A percentile compares a stretch with the other conserved stretches of the same genome.
Evolutionary conservation across 2,888 invertebrate genomes (phyloP).

Genomic region (Stomorhina lunata): DNA sequence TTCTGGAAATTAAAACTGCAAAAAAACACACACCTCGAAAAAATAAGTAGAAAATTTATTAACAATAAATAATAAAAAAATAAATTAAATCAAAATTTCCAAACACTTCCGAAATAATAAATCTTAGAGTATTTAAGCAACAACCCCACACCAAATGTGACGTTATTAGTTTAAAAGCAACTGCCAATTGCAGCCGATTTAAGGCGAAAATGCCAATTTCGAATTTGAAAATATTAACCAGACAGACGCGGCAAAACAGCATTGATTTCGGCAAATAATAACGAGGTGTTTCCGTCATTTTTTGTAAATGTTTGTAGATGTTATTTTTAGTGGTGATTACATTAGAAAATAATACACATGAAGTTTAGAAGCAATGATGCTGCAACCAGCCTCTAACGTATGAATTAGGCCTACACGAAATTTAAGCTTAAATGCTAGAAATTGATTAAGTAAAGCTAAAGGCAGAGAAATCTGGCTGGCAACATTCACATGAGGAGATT

Average conservation of each 20-base stretch:
- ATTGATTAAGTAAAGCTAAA: neutral
- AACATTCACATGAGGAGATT: no score
- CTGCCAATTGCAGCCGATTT: neutral
- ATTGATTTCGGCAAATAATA: conserved; percentile 42
- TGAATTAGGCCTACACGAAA: conserved; percentile 63
- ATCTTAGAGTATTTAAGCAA: conserved; percentile 21
- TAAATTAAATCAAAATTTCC: conserved; percentile 32
- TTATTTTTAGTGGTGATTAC: conserved; percentile 30
- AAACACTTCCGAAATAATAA: conserved; percentile 63
- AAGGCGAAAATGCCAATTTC: conserved; percentile 30
- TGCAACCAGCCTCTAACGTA: neutral
- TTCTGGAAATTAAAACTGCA: neutral
- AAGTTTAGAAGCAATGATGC: neutral
- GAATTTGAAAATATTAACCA: conserved; percentile 20
- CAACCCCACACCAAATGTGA: neutral
- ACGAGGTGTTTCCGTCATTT: conserved; percentile 66
- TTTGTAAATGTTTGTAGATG: neutral
- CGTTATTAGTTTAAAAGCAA: neutral
- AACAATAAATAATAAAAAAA: conserved; percentile 13
- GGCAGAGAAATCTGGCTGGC: no score
- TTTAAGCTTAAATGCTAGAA: conserved; percentile 33
- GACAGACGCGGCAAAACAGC: conserved; percentile 15
- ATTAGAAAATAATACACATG: neutral
- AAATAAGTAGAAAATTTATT: neutral
- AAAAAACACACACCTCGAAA: neutral